Evolutionary conservation across 2,113 vertebrate genomes (phyloP), one percentile per base, ranked within the genome.

Genomic region (Oceanites oceanicus): DNA sequence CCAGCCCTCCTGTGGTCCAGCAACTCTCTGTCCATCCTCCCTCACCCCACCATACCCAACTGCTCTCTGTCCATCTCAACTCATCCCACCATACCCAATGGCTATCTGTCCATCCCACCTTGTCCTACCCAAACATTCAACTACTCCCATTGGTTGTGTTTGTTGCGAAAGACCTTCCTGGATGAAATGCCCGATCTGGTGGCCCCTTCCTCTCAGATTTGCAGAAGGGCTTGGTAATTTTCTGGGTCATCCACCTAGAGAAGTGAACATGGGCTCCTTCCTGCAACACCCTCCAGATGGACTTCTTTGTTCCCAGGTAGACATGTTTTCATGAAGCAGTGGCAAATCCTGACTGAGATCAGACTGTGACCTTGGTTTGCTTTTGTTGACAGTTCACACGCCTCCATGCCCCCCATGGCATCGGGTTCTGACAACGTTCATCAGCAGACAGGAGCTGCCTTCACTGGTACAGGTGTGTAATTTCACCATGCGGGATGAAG

Each of bases 361-460:
- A 47, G 59, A 12, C 7, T 2, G 0, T 55, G 40, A 12, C 9
- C 71, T 79, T n/a, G 36, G 11, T n/a, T 21, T 68, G 52, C 78
- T 55, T 76, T 36, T 6, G 1, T 6, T 63, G 53, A 5, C 22
- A 45, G 50, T 36, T 70, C 70, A 7, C 61, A 58, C 5, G 3
- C 11, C 38, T 82, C 52, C 26, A 0, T 22, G 22, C 11, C 38
- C 58, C 16, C n/a, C 20, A 0, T 0, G 1, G 63, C 53, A 17
- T 1, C 0, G 0, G 36, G n/a, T 49, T 10, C 47, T 11, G 73
- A 27, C 62, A 50, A 2, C 2, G 0, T 13, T 23, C 5, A 3
- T n/a, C 67, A 72, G 78, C 63, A 76, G 44, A 9, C 0, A 2
- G 78, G 63, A 86, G 36, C 67, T 68, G 75, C 53, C 71, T 34